Base-by-base conservation (phyloP, 2,888 invertebrate genomes). In the Cheilosia pagana region DNA sequence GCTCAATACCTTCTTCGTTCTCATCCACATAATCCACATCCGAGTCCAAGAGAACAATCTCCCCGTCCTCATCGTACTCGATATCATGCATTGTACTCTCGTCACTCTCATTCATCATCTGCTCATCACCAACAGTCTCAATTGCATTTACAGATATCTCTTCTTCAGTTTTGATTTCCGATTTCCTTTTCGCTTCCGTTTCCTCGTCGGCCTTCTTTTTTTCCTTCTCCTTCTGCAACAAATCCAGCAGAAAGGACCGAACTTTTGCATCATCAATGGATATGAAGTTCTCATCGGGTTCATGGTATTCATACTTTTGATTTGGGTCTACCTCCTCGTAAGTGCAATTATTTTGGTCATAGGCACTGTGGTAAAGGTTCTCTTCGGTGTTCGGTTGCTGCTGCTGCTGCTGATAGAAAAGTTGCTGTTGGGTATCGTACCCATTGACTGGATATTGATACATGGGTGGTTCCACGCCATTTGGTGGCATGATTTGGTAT, bases 221-320 rank as follows among this genome's bases (percentile, higher is more conserved):
- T 48, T 89, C 88, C 53, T 88, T 86, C 25, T 89, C 88, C 41
- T 89, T 89, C 43, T 89, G 87, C 0, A 90, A 89, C 60, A 91
- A 89, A 60, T 89, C 89, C 65, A 90, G 82, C 0, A 91, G 87
- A 68, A 90, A 87, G 7, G 89, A 88, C 35, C 90, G 90, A 14
- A 91, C 89, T 81, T 92, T 92, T 14, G 88, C 89, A 87, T 91
- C 91, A 76, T 91, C 91, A 16, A 92, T 91, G 6, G 91, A 91
- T 1, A 91, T 90, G 76, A 91, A 91, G 83, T 91, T 91, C 87
- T 91, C 92, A 31, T 90, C 90, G 1, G 90, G 89, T 67, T 90
- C 90, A 2, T 90, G 89, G 57, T 91, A 91, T 50, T 88, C 89
- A 48, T 89, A 90, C 50, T 75, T 85, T 85, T 85, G 85, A 70